These are phyloP conservation scores for Leucoraja ocellata DNA, from an alignment of 2,797 vertebrate species.

Conservation along the genomic window DNA sequence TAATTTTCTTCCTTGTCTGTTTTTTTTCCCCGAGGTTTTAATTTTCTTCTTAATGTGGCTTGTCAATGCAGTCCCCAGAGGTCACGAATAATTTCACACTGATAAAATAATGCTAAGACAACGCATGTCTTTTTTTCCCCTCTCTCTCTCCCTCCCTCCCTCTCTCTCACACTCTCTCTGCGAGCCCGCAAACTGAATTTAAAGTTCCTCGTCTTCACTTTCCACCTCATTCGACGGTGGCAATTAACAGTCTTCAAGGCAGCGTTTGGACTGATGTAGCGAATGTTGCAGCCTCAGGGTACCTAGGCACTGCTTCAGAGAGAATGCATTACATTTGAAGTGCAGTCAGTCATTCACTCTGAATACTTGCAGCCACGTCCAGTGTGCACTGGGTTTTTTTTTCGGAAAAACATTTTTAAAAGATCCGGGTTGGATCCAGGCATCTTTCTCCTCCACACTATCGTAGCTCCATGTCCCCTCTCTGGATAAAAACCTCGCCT, in stretches of 20 bases:
- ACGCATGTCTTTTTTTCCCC: no score
- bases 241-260: background rate
- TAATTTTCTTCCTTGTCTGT: conserved; percentile 57
- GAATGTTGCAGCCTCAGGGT: background rate
- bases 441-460: no score
- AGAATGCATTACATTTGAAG: background rate
- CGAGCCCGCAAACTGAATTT: background rate
- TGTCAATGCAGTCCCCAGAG: conserved; percentile 29
- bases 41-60: conserved; percentile 34
- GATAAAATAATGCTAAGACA: background rate
- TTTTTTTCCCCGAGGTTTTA: conserved; percentile 47
- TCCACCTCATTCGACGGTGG: background rate
- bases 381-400: no score
- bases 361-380: no score
- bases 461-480: no score
- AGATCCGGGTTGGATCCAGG: no score
- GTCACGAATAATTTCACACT: conserved; percentile 15
- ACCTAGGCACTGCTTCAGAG: background rate
- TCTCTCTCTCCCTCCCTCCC: no score
- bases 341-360: no score
- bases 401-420: no score
- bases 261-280: background rate
- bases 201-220: background rate
- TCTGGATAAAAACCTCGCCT: no score
- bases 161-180: no score